phyloP scores from a whole-genome alignment of 2,797 vertebrate genomes.

The Acanthis flammea region DNA sequence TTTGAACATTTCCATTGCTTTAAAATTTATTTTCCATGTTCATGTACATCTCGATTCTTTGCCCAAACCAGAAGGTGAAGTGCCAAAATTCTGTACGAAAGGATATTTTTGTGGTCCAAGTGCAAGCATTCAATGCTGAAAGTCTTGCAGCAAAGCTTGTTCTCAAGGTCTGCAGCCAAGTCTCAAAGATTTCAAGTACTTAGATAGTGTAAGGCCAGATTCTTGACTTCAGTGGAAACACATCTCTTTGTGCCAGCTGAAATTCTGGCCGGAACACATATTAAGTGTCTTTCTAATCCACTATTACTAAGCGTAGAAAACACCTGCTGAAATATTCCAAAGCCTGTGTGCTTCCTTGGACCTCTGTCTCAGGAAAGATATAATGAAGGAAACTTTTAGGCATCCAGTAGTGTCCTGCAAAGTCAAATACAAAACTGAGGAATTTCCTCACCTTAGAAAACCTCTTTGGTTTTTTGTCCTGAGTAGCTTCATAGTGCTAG shows the following conservation, averaged over 20 bases:
- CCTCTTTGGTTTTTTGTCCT: background rate
- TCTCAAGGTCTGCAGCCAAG: slow-evolving; percentile 49
- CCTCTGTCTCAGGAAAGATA: background rate
- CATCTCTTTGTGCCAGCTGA: background rate
- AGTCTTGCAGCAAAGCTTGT: slow-evolving; percentile 41
- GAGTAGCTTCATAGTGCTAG: background rate
- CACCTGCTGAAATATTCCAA: background rate
- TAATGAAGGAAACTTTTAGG: background rate
- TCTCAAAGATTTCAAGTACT: slow-evolving; percentile 25
- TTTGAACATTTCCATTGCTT: slow-evolving; percentile 55
- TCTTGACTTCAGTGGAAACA: slow-evolving; percentile 31
- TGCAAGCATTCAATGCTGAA: slow-evolving; percentile 27
- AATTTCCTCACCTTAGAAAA: background rate
- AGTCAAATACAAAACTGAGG: background rate
- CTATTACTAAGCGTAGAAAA: background rate
- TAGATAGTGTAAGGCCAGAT: slow-evolving; percentile 23
- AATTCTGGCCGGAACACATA: background rate
- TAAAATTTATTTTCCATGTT: slow-evolving; percentile 64
- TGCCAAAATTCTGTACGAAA: slow-evolving; percentile 51
- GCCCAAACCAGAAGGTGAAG: slow-evolving; percentile 7
- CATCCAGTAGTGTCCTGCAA: background rate
- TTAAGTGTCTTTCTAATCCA: background rate
- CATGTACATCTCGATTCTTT: slow-evolving; percentile 42
- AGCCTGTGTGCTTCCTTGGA: background rate
- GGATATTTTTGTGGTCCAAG: slow-evolving; percentile 53